Evolutionary conservation across 2,888 invertebrate species (phyloP), one percentile per base, ranked within the genome.

Genomic region (Hesperia comma): DNA sequence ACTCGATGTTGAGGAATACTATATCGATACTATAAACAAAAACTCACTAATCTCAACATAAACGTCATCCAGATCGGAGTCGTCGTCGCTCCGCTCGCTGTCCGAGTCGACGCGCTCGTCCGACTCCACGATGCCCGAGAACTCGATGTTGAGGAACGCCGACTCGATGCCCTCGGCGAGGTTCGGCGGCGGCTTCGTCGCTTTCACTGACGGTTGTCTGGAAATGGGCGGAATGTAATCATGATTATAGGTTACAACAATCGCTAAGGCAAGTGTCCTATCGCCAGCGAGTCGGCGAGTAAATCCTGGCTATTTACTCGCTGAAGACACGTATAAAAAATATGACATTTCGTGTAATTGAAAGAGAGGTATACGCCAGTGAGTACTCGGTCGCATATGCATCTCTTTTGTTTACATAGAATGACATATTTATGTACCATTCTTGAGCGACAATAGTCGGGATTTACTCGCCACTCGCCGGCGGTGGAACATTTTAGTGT

Each of bases 81-180:
- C 89, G 1, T 88, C 88, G 46, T 92, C 92, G 63, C 92, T 91
- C 12, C 80, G 74, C 6, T 90, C 90, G 72, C 87, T 88, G 70
- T 88, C 89, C 0, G 87, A 85, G 62, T 90, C 89, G 21, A 84
- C 79, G 70, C 86, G 87, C 55, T 90, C 89, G 56, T 92, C 92
- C 0, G 90, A 91, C 76, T 93, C 93, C 15, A 93, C 93, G 12
- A 93, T 93, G 5, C 93, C 93, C 0, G 92, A 92, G 77, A 93
- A 93, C 76, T 93, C 93, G 5, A 93, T 93, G 75, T 93, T 93
- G 1, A 93, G 86, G 81, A 93, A 93, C 14, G 93, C 93, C 0
- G 92, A 90, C 76, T 93, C 93, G 67, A 93, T 93, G 26, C 92
- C 92, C 69, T 92, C 92, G 0, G 92, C 86, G 0, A 92, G 75